A percentile compares a stretch with the other conserved stretches of the same genome.
phyloP scores from a whole-genome alignment of 2,888 invertebrate genomes.

The Volucella bombylans region DNA sequence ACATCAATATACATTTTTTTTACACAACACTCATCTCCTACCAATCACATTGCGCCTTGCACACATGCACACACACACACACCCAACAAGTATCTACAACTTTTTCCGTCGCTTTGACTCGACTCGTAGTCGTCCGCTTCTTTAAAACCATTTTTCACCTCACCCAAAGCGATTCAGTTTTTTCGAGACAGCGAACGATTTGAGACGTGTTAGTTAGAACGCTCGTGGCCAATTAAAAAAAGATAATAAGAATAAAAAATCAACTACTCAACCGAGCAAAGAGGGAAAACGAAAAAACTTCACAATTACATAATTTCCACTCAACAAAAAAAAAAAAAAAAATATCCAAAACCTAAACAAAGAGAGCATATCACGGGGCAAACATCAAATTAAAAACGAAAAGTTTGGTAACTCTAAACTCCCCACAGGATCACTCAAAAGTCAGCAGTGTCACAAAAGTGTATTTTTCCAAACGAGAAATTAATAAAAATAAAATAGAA shows the following conservation, averaged over 20 bases:
- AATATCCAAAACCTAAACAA: no score
- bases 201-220: conserved; percentile 69
- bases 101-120: conserved; percentile 24
- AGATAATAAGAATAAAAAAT: conserved; percentile 1
- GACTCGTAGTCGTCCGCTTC: conserved; percentile 3
- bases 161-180: conserved; percentile 74
- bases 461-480: conserved; percentile 32
- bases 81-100: conserved; percentile 20
- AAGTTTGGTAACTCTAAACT: no score
- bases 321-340: neutral
- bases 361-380: no score
- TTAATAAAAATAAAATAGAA: conserved; percentile 20
- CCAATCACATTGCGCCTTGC: conserved; percentile 12
- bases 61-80: conserved; percentile 1
- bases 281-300: conserved; percentile 17
- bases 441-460: conserved; percentile 8
- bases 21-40: conserved; percentile 17
- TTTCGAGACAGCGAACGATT: conserved; percentile 76
- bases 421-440: no score
- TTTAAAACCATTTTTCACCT: conserved; percentile 50
- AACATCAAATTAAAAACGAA: no score
- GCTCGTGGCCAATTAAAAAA: conserved; percentile 38
- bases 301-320: conserved; percentile 50
- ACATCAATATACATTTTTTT: no score
- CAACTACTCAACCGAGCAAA: conserved; percentile 28